A percentile compares a stretch with the other conserved stretches of the same genome.
Evolutionary conservation across 2,888 invertebrate species (phyloP).

Genomic region (Augiades crinisus): DNA sequence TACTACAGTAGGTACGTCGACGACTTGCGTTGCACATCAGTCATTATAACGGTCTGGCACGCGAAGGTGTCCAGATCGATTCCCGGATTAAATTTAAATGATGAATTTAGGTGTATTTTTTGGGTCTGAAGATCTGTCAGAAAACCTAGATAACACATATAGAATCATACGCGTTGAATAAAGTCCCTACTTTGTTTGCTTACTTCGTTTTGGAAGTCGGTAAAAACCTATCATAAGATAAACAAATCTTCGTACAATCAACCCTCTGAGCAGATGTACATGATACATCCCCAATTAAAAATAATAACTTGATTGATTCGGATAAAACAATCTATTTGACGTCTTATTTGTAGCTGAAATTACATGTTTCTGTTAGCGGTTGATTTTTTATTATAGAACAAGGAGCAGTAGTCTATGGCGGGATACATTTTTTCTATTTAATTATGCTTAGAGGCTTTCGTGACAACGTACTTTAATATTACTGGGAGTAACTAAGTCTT

Average conservation of each 20-base stretch:
- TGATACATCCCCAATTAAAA: constrained; percentile 58
- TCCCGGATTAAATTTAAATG: too few relatives aligned
- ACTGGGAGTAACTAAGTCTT: constrained; percentile 42
- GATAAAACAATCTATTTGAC: constrained; percentile 65
- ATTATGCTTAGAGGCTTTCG: constrained; percentile 46
- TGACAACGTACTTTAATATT: constrained; percentile 64
- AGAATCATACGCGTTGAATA: too few relatives aligned
- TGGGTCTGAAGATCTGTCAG: too few relatives aligned
- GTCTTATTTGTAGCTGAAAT: constrained; percentile 65
- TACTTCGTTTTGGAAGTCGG: too few relatives aligned
- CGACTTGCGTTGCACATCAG: too few relatives aligned
- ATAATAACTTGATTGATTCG: constrained; percentile 67
- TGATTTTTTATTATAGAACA: constrained; percentile 11
- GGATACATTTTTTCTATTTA: constrained; percentile 37
- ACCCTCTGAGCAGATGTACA: constrained; percentile 54
- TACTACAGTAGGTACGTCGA: too few relatives aligned
- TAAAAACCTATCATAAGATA: too few relatives aligned
- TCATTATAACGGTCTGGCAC: too few relatives aligned
- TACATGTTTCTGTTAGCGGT: constrained; percentile 53
- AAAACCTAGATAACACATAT: too few relatives aligned
- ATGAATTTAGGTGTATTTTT: too few relatives aligned
- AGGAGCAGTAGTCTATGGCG: constrained; percentile 44
- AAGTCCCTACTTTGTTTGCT: not conserved
- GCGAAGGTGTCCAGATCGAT: too few relatives aligned
- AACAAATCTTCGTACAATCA: not conserved